phyloP scores from a whole-genome alignment of 2,113 vertebrate genomes.

The Cavia porcellus region DNA sequence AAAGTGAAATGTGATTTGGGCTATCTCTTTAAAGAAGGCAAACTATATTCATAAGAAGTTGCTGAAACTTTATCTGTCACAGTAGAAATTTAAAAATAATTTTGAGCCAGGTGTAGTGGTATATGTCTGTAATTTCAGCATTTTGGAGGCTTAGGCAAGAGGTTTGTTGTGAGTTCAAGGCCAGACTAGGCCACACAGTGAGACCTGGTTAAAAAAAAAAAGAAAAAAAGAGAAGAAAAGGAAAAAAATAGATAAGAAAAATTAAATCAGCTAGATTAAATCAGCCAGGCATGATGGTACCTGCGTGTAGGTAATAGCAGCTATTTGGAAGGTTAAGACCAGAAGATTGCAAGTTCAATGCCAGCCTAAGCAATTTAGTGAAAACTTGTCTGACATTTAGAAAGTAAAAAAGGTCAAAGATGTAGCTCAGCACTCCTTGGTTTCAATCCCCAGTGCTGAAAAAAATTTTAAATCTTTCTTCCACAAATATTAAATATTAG shows the following conservation, averaged over 20 bases:
- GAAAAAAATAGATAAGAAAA: background rate
- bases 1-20: conserved; percentile 56
- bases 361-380: background rate
- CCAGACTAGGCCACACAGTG: background rate
- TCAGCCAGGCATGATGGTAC: background rate
- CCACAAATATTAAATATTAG: conserved; percentile 5
- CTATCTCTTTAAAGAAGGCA: background rate
- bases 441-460: background rate
- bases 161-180: background rate
- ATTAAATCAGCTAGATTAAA: no score
- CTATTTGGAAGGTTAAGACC: background rate
- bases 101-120: background rate
- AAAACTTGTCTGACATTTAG: background rate
- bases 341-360: background rate
- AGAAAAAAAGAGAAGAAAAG: no score
- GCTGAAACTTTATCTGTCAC: background rate
- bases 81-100: background rate
- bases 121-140: background rate
- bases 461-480: background rate
- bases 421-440: background rate
- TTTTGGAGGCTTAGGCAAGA: background rate
- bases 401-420: background rate
- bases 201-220: background rate
- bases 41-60: conserved; percentile 20
- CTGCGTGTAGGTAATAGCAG: background rate